phyloP scores from a whole-genome alignment of 2,888 invertebrate genomes.

The Nymphalis urticae region DNA sequence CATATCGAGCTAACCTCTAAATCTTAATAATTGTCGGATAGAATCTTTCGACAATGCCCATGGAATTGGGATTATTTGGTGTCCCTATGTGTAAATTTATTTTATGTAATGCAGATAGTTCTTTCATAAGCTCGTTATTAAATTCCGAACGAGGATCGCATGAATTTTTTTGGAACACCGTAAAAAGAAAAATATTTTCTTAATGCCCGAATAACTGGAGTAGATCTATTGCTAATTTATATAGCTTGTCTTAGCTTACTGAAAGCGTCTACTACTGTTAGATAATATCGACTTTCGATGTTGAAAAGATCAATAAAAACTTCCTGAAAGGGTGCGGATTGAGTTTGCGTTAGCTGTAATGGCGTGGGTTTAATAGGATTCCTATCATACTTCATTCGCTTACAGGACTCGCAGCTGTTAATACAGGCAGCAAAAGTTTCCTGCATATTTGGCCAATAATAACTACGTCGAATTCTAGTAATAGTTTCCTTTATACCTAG shows the following conservation, averaged over 20 bases:
- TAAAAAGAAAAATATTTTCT: conserved; percentile 38
- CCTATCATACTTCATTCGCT: not conserved
- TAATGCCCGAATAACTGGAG: conserved; percentile 32
- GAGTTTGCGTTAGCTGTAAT: conserved; percentile 19
- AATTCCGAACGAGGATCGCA: conserved; percentile 28
- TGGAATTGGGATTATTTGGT: conserved; percentile 41
- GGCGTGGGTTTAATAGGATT: conserved; percentile 21
- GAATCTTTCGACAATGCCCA: conserved; percentile 40
- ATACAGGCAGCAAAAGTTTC: not conserved
- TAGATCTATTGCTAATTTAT: conserved; percentile 25
- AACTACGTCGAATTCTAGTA: not conserved
- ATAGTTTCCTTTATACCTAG: not conserved
- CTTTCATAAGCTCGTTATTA: conserved; percentile 35
- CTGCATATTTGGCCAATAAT: not conserved
- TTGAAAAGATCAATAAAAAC: conserved; percentile 27
- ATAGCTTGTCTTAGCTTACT: conserved; percentile 35
- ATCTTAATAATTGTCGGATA: conserved; percentile 16
- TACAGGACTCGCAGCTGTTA: not conserved
- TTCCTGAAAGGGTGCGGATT: conserved; percentile 3
- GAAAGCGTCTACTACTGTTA: conserved; percentile 36
- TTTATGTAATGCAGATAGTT: conserved; percentile 36
- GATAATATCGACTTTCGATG: conserved; percentile 23
- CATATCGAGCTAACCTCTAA: not conserved
- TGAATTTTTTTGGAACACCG: conserved; percentile 35
- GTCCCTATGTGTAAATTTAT: conserved; percentile 41